Evolutionary conservation across 2,797 vertebrate species (phyloP).

Genomic region (Hoplostethus mediterraneus): DNA sequence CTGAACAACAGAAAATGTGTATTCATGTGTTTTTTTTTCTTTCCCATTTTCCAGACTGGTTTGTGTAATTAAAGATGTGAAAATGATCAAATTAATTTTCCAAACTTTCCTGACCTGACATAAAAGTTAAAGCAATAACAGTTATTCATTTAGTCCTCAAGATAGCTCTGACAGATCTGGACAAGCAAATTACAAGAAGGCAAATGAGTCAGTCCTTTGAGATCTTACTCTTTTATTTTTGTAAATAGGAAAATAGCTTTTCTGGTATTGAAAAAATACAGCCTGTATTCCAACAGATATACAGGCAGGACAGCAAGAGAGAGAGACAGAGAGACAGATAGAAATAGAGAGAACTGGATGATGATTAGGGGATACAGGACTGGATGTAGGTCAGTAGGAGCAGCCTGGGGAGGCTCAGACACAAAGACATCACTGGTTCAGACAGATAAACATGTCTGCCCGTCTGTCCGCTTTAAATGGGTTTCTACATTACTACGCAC

Average conservation of each 20-base stretch:
- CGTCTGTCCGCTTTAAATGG: conserved; percentile 52
- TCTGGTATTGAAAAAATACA: conserved; percentile 80
- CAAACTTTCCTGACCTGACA: too few species aligned
- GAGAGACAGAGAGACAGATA: conserved; percentile 29
- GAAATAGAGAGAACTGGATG: conserved; percentile 29
- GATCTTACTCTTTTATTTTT: conserved; percentile 73
- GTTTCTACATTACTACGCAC: conserved; percentile 39
- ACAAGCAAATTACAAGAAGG: conserved; percentile 10
- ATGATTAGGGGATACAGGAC: conserved; percentile 64
- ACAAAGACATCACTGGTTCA: conserved; percentile 70
- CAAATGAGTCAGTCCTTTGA: conserved; percentile 7
- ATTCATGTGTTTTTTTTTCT: too few species aligned
- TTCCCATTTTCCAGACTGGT: too few species aligned
- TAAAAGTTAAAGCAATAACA: not conserved
- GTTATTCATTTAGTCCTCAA: not conserved
- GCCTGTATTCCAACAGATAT: conserved; percentile 65
- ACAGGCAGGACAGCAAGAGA: conserved; percentile 43
- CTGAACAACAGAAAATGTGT: not conserved
- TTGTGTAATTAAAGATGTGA: too few species aligned
- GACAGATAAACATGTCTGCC: conserved; percentile 73
- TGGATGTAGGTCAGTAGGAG: conserved; percentile 81
- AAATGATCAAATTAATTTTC: too few species aligned
- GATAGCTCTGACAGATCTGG: not conserved
- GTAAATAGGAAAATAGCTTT: conserved; percentile 87
- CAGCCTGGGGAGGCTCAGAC: conserved; percentile 78